phyloP scores from a whole-genome alignment of 2,113 vertebrate species.

The Micronycteris hirsuta region DNA sequence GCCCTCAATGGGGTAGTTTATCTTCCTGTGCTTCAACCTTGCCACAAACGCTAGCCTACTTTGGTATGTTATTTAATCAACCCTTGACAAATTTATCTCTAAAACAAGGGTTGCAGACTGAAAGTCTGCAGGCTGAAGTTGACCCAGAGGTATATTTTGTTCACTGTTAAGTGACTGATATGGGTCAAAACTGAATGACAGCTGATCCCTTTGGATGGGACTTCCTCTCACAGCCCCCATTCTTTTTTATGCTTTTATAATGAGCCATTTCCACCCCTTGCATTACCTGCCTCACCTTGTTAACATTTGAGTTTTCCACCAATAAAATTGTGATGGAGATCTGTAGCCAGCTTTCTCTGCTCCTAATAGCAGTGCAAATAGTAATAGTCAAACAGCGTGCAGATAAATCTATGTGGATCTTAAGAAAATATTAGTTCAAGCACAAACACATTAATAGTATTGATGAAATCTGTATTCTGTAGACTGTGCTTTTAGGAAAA shows the following conservation, averaged over 20 bases:
- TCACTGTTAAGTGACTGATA: neutral
- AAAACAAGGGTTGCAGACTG: neutral
- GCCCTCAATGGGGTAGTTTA: neutral
- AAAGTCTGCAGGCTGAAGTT: neutral
- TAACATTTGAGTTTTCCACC: neutral
- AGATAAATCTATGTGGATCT: neutral
- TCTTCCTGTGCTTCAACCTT: neutral
- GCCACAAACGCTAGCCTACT: neutral
- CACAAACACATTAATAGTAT: neutral
- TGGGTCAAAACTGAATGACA: neutral
- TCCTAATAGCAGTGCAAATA: neutral
- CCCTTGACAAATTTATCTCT: neutral
- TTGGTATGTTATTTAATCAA: slow-evolving; percentile 41
- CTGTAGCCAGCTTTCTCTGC: neutral
- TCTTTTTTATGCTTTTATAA: neutral
- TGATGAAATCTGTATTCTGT: slow-evolving; percentile 16
- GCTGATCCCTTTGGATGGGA: neutral
- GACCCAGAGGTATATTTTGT: neutral
- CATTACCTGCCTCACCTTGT: neutral
- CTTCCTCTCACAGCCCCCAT: neutral
- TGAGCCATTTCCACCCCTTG: neutral
- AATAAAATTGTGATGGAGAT: neutral
- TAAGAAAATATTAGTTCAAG: neutral
- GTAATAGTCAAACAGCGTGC: neutral
- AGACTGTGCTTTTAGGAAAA: slow-evolving; percentile 72